Evolutionary conservation across 1,140 invertebrate genomes (phyloP).

Genomic region (Drosophila pallidifrons): DNA sequence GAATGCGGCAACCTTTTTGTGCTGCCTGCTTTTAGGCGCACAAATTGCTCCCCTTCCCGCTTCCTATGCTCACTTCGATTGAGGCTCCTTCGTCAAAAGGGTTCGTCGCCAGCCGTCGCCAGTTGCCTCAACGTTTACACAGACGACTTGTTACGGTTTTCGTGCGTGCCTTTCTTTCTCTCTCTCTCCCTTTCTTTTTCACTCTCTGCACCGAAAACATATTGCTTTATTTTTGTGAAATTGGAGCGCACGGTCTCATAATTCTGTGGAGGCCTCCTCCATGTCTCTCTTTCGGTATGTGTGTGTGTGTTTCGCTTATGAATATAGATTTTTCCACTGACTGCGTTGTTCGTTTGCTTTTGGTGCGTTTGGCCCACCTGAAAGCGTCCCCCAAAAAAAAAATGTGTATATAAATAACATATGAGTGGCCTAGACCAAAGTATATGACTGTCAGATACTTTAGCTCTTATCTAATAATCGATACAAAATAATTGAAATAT

Average conservation of each 20-base stretch:
- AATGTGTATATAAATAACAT: slow-evolving; percentile 6
- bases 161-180: slow-evolving; percentile 5
- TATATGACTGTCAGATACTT: slow-evolving; percentile 5
- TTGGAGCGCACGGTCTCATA: slow-evolving; percentile 28
- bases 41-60: slow-evolving; percentile 51
- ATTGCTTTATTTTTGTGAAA: slow-evolving; percentile 52
- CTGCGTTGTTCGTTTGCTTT: slow-evolving; percentile 55
- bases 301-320: slow-evolving; percentile 56
- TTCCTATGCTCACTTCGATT: neutral
- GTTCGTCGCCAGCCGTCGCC: slow-evolving; percentile 38
- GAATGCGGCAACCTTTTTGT: slow-evolving; percentile 56
- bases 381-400: neutral
- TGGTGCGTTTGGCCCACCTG: slow-evolving; percentile 28
- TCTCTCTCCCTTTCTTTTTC: too few species aligned
- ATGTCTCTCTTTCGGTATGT: neutral
- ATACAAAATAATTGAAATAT: neutral
- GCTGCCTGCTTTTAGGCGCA: slow-evolving; percentile 53
- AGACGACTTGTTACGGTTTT: slow-evolving; percentile 59
- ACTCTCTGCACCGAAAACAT: slow-evolving; percentile 30
- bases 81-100: slow-evolving; percentile 38
- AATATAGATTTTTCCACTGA: slow-evolving; percentile 77
- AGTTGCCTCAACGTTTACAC: slow-evolving; percentile 47
- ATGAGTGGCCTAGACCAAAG: neutral
- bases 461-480: neutral
- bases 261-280: slow-evolving; percentile 27